Base-by-base conservation (phyloP, 2,113 vertebrate species). In the Galemys pyrenaicus region DNA sequence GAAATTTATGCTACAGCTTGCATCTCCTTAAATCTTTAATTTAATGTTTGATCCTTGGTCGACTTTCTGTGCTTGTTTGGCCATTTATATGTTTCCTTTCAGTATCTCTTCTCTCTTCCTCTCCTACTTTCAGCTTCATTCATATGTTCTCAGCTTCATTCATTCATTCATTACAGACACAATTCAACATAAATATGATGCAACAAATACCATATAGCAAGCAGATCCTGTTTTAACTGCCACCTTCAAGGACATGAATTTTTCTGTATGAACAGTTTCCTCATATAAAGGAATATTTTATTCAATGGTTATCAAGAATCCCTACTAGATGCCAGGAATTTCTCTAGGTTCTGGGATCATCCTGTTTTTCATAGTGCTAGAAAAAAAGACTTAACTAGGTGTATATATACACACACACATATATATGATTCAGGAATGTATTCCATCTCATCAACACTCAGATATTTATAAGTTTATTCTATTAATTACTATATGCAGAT, bases 141-240 rank as follows among this genome's bases (percentile, higher is more conserved):
- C 46, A 41, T 20, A 4, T 70, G 44, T 17, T 28, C 35, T 85
- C 46, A 28, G 19, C 26, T 68, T 54, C 54, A 41, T 41, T 39
- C 11, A 28, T 68, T 58, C 8, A 37, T n/a, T 20, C 5, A 64
- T 73, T 74, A 9, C 41, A 24, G 26, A 51, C 28, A 39, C 15
- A n/a, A 6, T 64, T 6, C 26, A 87, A 44, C 35, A 49, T 35
- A 49, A 54, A 2, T 28, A 58, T 39, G 84, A 41, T 6, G 26
- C 12, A 39, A 13, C 11, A 28, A 30, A 4, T 44, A 56, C 37
- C 35, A n/a, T 44, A 71, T 56, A 9, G 26, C 10, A 12, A 8
- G 64, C 17, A 64, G 30, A 6, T 3, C 3, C 13, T n/a, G 0
- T 19, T 39, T 19, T 22, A 12, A 6, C 3, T 9, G 4, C 41